Base-by-base conservation (phyloP, 2,888 invertebrate species). In the Sinodicranocentrus sp. region DNA sequence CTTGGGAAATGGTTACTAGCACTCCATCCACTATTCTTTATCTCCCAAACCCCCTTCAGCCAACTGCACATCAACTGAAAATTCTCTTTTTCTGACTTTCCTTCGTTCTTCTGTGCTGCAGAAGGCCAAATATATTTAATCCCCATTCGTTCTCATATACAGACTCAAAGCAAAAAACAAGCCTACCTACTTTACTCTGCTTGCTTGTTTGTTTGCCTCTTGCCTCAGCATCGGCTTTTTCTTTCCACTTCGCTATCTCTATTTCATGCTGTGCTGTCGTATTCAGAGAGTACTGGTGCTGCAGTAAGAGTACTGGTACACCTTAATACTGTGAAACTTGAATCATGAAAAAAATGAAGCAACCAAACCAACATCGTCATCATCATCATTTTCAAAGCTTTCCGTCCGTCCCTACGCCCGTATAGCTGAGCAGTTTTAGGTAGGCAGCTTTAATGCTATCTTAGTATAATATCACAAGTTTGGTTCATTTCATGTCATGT, bases 401-500 rank as follows among this genome's bases (percentile, higher is more conserved):
- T 78, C 78, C 70, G 78, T 48, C 70, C 63, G 78, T 78, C 43
- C 17, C 48, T 59, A 39, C 59, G 57, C 63, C n/a, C 25, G 19
- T 43, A 10, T 17, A 15, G 23, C 5, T 2, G 43, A 26, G 44
- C 10, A 52, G 17, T 48, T 76, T 75, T 43, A 15, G 23, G 43
- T 67, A 21, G 19, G 23, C 59, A 26, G 48, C 70, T 63, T 77
- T 59, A 39, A 21, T 19, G 43, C 77, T 59, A 77, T 67, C 67
- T 52, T 67, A 43, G 25, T 8, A 6, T 54, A 33, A 43, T 26
- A 61, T 48, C 61, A 70, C 61, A 78, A 71, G 70, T 71, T 76
- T 78, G 61, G 61, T 78, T 78, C 78, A 67, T 77, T 77, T 77
- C 76, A 78, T 78, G 78, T 78, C 78, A 71, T 78, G 78, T 78